These are phyloP conservation scores for Cistogaster globosa DNA, from an alignment of 2,888 invertebrate species.

Conservation along the genomic window DNA sequence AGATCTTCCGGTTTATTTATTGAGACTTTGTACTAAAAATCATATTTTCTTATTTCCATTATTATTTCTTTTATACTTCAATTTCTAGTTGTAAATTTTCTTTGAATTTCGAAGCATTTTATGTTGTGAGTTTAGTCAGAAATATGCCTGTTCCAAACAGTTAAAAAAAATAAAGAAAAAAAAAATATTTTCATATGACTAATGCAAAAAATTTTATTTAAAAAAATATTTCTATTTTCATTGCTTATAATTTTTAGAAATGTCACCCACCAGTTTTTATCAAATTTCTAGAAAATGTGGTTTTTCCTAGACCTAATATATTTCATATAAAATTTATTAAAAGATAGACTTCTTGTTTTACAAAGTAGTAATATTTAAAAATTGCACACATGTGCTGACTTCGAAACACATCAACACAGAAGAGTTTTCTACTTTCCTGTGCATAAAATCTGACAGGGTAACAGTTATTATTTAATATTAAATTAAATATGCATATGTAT, in stretches of 20 bases:
- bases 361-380: background rate
- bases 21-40: background rate
- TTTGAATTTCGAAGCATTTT: conserved; percentile 15
- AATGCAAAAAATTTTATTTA: too few relatives aligned
- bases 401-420: too few relatives aligned
- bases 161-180: background rate
- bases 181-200: background rate
- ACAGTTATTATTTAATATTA: conserved; percentile 5
- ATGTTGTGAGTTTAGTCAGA: background rate
- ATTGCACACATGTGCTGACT: conserved; percentile 41
- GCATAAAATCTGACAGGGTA: background rate
- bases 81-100: conserved; percentile 25
- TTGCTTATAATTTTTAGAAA: background rate
- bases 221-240: background rate
- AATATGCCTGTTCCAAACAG: background rate
- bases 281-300: background rate
- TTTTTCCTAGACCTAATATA: too few relatives aligned
- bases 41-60: background rate
- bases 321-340: too few relatives aligned
- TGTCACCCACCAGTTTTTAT: conserved; percentile 2
- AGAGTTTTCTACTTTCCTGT: too few relatives aligned
- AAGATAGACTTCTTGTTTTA: too few relatives aligned
- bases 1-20: conserved; percentile 51
- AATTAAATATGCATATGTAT: too few relatives aligned
- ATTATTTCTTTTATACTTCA: background rate